These are phyloP conservation scores for Vespertilio murinus DNA, from an alignment of 2,797 vertebrate species.

Conservation along the genomic window DNA sequence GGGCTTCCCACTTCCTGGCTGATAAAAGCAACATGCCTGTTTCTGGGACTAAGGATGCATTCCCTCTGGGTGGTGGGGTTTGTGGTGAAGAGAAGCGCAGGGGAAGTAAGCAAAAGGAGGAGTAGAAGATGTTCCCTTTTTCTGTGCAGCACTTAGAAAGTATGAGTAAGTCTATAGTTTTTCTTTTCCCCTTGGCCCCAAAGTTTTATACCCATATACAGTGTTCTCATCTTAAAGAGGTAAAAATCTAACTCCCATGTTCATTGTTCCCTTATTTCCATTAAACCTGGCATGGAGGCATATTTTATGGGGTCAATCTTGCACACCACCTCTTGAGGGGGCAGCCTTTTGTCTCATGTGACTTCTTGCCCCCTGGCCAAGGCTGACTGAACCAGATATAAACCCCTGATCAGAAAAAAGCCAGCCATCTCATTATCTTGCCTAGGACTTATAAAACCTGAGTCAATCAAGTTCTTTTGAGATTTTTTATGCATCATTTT, in stretches of 20 bases:
- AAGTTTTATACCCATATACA: background rate
- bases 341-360: too few relatives aligned
- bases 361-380: background rate
- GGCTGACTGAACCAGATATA: background rate
- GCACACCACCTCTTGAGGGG: background rate
- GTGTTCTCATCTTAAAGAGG: background rate
- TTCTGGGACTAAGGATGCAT: background rate
- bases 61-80: background rate
- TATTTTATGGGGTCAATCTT: background rate
- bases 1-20: background rate
- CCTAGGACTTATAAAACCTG: background rate
- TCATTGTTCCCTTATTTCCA: background rate
- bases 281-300: rapidly evolving
- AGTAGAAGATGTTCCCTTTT: background rate
- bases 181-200: background rate
- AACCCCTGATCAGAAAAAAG: background rate
- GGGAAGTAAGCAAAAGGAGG: background rate
- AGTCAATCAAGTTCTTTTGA: background rate
- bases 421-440: background rate
- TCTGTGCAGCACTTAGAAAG: background rate
- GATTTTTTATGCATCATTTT: background rate
- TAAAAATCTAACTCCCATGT: background rate
- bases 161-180: background rate
- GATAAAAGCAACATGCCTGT: constrained; percentile 11
- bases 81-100: background rate